Evolutionary conservation across 2,888 invertebrate species (phyloP).

Genomic region (Scaptomyza parva): DNA sequence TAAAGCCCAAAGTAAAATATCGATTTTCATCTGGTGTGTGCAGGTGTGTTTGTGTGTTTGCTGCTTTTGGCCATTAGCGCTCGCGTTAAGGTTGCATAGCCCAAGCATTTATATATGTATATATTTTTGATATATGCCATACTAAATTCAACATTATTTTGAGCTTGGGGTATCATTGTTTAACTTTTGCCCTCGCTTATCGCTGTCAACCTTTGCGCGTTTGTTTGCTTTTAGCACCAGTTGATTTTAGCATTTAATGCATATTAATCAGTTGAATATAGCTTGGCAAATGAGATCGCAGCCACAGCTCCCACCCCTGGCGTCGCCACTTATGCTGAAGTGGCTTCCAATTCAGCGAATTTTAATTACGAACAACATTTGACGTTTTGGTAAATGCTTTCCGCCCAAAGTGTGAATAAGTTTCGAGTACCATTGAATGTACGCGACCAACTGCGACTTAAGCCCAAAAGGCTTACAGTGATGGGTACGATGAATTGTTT

Average conservation of each 20-base stretch:
- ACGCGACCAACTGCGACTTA: constrained; percentile 41
- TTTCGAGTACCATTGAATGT: constrained; percentile 32
- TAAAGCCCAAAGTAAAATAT: constrained; percentile 56
- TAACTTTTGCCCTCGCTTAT: constrained; percentile 48
- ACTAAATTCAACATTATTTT: constrained; percentile 20
- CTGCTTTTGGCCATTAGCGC: constrained; percentile 52
- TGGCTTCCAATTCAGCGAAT: constrained; percentile 65
- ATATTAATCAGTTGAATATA: constrained; percentile 62
- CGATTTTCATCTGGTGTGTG: constrained; percentile 57
- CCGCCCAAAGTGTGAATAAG: constrained; percentile 56
- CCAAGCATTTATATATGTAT: constrained; percentile 18
- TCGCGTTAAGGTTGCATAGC: constrained; percentile 44
- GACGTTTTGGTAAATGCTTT: constrained; percentile 36
- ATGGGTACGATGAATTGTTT: constrained; percentile 29
- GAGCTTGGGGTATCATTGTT: constrained; percentile 43
- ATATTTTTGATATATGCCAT: constrained; percentile 17
- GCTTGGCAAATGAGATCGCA: constrained; percentile 31
- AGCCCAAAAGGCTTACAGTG: constrained; percentile 14
- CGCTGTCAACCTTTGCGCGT: constrained; percentile 45
- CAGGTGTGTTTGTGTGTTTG: constrained; percentile 5
- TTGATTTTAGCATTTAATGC: constrained; percentile 39
- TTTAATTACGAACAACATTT: constrained; percentile 78
- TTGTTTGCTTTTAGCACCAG: constrained; percentile 43
- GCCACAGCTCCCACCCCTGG: background rate
- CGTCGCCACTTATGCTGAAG: constrained; percentile 3